Percentiles rank a stretch among this genome's conserved stretches.
Conservation (phyloP, 2,113 vertebrate species). For the Prionailurus bengalensis region DNA sequence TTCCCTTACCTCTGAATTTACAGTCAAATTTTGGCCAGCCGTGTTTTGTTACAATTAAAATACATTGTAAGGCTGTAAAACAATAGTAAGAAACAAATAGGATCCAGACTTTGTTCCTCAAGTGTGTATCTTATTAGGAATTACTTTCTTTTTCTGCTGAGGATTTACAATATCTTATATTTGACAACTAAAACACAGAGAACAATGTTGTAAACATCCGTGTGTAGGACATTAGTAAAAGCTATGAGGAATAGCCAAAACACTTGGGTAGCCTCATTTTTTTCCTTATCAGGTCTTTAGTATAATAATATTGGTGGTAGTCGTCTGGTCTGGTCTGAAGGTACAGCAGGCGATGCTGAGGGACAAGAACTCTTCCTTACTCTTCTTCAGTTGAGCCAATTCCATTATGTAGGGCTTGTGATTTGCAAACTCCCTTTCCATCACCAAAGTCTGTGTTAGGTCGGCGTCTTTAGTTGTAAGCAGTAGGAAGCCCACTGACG, state of each 20-base stretch:
- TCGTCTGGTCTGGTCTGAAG: not conserved
- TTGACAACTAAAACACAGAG: not conserved
- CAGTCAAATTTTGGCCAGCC: not conserved
- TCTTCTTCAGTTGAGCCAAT: not conserved
- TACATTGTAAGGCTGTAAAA: not conserved
- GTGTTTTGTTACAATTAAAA: not conserved
- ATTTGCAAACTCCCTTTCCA: not conserved
- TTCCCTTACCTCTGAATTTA: not conserved
- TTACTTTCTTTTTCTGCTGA: not conserved
- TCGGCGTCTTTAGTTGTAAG: not conserved
- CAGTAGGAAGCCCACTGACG: not conserved
- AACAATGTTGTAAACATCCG: not conserved
- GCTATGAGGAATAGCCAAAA: not conserved
- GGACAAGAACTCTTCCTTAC: not conserved
- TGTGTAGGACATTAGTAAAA: not conserved
- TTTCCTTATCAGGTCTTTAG: not conserved
- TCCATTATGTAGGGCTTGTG: not conserved
- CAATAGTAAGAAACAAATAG: not conserved
- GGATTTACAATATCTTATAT: slow-evolving; percentile 14
- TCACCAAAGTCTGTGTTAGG: not conserved
- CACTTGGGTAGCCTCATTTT: not conserved
- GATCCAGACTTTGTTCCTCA: not conserved
- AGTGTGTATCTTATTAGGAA: slow-evolving; percentile 42
- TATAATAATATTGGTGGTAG: not conserved
- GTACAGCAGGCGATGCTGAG: not conserved